Conservation (phyloP, 2,797 vertebrate species). For the Sebastes minor region DNA sequence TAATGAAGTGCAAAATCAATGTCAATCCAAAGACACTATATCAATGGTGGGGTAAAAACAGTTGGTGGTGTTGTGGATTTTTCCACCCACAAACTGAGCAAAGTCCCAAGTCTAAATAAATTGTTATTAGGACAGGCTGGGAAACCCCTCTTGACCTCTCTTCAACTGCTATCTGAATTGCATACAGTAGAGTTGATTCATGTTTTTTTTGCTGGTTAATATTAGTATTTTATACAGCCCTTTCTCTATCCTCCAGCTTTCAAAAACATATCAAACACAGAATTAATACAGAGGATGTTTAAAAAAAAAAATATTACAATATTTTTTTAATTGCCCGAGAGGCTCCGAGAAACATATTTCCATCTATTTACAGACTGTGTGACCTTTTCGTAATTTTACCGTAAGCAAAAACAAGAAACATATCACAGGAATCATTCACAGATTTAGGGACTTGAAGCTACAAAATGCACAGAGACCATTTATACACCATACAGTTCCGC, state of each 20-base stretch:
- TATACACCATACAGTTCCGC: neutral
- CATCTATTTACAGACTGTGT: neutral
- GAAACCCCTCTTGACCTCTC: neutral
- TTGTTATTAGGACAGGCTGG: neutral
- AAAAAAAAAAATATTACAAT: neutral
- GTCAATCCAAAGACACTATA: neutral
- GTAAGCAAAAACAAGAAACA: neutral
- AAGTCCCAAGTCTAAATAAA: constrained; percentile 59
- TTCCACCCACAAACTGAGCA: constrained; percentile 42
- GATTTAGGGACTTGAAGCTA: neutral
- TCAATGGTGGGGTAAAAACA: neutral
- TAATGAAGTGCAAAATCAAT: constrained; percentile 29
- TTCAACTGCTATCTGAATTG: neutral
- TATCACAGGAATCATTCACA: neutral
- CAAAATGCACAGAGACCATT: neutral
- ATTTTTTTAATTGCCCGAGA: neutral
- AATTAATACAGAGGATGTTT: neutral
- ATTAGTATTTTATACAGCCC: neutral
- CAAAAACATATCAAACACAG: neutral
- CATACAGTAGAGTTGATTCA: neutral
- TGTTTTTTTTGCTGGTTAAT: neutral
- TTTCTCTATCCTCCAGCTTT: neutral
- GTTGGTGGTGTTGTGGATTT: neutral
- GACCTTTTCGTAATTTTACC: neutral
- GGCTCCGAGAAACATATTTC: neutral